These are phyloP conservation scores for Ophthalmotilapia sp. DNA, from an alignment of 2,113 vertebrate species.

Conservation along the genomic window DNA sequence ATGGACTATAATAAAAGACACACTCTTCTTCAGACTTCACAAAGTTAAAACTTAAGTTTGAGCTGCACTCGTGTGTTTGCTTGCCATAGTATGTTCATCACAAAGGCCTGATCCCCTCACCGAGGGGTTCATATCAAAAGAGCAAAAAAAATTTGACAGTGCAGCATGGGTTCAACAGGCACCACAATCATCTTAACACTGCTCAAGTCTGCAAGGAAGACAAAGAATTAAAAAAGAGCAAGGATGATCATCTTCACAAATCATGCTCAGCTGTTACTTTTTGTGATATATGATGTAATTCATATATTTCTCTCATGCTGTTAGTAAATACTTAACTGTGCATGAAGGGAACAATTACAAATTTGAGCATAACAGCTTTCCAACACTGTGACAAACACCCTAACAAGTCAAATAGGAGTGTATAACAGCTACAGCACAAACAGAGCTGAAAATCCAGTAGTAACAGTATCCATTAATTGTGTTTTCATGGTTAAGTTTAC, in stretches of 20 bases:
- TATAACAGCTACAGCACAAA: background rate
- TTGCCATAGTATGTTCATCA: background rate
- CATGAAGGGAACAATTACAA: background rate
- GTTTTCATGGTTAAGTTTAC: constrained; percentile 8
- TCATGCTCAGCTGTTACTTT: background rate
- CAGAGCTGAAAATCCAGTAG: background rate
- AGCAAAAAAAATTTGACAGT: background rate
- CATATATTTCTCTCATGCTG: background rate
- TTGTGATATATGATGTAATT: background rate
- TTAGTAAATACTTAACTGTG: background rate
- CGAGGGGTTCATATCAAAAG: background rate
- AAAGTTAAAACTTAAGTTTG: background rate
- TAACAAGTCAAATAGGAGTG: background rate
- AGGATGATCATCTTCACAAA: background rate
- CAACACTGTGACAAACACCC: background rate
- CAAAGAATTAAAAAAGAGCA: background rate
- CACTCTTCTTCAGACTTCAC: background rate
- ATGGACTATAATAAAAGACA: background rate
- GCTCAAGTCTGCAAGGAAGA: background rate
- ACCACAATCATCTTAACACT: constrained; percentile 11
- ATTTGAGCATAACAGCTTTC: background rate
- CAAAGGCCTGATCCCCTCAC: background rate
- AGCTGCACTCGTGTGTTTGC: background rate
- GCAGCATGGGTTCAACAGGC: background rate
- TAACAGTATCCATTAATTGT: background rate